phyloP scores from a whole-genome alignment of 92 coral and sea anemone species.

The Actinernus sp. region DNA sequence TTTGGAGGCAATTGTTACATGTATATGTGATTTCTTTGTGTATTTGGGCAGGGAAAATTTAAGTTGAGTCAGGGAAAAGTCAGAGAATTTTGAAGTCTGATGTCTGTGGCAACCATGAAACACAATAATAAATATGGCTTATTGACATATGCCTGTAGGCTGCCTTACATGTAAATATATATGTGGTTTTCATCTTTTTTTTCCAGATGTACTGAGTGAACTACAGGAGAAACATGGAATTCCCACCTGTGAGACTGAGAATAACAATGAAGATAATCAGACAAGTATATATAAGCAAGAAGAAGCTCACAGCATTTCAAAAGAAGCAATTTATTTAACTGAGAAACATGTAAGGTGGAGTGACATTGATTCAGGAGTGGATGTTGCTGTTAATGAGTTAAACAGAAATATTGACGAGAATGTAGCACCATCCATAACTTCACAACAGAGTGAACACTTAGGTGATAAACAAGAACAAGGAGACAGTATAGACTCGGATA shows the following conservation, averaged over 20 bases:
- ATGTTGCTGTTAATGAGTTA: neutral
- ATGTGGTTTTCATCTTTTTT: neutral
- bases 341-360: constrained; percentile 49
- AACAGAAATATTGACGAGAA: neutral
- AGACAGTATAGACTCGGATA: neutral
- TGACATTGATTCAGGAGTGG: constrained; percentile 5
- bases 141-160: too few relatives aligned
- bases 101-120: too few relatives aligned
- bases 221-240: constrained; percentile 4
- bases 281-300: neutral
- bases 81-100: too few relatives aligned
- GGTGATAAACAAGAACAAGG: constrained; percentile 7
- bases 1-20: too few relatives aligned
- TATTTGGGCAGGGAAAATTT: too few relatives aligned
- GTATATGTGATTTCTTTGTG: too few relatives aligned
- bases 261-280: neutral
- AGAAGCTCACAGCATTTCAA: neutral
- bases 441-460: neutral
- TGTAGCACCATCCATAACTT: neutral
- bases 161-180: too few relatives aligned
- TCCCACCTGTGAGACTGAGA: neutral
- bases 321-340: constrained; percentile 12
- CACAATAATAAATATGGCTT: too few relatives aligned
- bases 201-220: constrained; percentile 19
- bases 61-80: too few relatives aligned